These are phyloP conservation scores for Drosophila sturtevanti DNA, from an alignment of 1,140 invertebrate genomes.

Conservation along the genomic window DNA sequence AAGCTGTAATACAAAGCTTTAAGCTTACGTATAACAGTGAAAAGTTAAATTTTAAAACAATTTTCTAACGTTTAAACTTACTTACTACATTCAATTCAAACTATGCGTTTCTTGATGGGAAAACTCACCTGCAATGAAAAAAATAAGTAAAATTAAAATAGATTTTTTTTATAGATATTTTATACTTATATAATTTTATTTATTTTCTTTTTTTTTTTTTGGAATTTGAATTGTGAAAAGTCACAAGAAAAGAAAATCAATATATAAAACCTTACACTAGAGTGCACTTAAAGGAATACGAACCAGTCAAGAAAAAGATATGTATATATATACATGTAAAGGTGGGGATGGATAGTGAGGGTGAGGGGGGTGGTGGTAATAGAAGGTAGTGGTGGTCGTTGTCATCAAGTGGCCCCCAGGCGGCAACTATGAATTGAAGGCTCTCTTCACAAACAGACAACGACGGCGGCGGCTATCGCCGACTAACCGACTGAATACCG, in stretches of 20 bases:
- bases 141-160: conserved; percentile 1
- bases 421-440: conserved; percentile 31
- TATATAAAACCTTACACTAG: conserved; percentile 38
- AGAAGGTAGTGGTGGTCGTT: conserved; percentile 24
- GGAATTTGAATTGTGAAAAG: conserved; percentile 27
- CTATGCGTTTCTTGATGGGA: neutral
- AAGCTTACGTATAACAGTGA: no score
- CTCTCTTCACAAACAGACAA: conserved; percentile 13
- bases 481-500: conserved; percentile 17
- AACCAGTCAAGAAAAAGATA: conserved; percentile 6
- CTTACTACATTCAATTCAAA: conserved; percentile 10
- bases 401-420: conserved; percentile 46
- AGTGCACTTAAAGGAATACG: conserved; percentile 48
- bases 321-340: conserved; percentile 21
- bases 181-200: no score
- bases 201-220: conserved; percentile 36
- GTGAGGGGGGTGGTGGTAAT: neutral
- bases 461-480: conserved; percentile 37
- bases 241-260: conserved; percentile 29
- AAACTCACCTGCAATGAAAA: conserved; percentile 69
- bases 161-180: conserved; percentile 2
- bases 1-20: no score
- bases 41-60: neutral
- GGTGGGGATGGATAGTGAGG: neutral
- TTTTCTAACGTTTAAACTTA: conserved; percentile 53